phyloP scores from a whole-genome alignment of 1,140 invertebrate genomes.

The Musca vetustissima region DNA sequence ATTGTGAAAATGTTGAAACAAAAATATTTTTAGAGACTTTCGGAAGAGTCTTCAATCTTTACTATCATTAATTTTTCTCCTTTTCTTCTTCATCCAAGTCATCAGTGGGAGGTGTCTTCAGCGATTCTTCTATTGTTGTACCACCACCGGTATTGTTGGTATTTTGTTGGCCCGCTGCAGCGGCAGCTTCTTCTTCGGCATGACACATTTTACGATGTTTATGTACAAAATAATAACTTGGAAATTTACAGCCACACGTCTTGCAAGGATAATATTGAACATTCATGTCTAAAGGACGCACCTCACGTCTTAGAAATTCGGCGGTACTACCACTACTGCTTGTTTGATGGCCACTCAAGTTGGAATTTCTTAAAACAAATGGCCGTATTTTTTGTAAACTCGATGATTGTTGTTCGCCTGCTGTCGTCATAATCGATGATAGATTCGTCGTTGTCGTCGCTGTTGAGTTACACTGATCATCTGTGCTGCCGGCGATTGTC shows the following conservation, averaged over 20 bases:
- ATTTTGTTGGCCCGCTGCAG: background rate
- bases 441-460: too few relatives aligned
- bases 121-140: conserved; percentile 25
- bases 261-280: conserved; percentile 92
- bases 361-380: background rate
- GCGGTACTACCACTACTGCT: background rate
- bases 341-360: background rate
- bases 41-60: background rate
- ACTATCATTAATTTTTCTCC: conserved; percentile 18
- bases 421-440: too few relatives aligned
- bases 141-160: background rate
- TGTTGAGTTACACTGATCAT: background rate
- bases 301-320: conserved; percentile 56
- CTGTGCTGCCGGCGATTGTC: background rate
- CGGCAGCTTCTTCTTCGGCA: conserved; percentile 60
- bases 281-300: conserved; percentile 73
- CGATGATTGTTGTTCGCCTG: background rate
- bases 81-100: conserved; percentile 6
- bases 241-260: conserved; percentile 87
- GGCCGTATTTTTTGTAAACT: background rate
- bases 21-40: background rate
- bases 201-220: conserved; percentile 87
- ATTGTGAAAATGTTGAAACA: too few relatives aligned
- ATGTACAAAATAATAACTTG: conserved; percentile 91
- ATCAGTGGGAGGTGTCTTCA: conserved; percentile 7